These are phyloP conservation scores for Heliconius melpomene DNA, from an alignment of 1,140 invertebrate genomes.

Conservation along the genomic window DNA sequence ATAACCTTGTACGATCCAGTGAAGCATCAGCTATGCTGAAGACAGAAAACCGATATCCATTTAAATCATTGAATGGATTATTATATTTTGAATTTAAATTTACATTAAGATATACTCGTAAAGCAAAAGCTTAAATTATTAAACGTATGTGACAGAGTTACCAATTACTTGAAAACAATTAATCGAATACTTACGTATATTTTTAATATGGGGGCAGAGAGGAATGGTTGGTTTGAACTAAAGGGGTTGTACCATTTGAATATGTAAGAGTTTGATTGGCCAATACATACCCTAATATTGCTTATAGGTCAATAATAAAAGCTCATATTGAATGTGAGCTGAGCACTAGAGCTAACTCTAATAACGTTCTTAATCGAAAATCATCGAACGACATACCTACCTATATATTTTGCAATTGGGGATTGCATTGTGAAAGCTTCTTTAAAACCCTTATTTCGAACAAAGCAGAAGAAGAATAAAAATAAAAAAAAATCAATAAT, in stretches of 20 bases:
- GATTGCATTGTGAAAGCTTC: not conserved
- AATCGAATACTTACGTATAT: not conserved
- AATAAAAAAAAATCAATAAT: not conserved
- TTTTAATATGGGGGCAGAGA: constrained; percentile 8
- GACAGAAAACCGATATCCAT: not conserved
- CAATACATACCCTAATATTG: constrained; percentile 21
- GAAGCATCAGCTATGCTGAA: not conserved
- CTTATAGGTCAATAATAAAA: constrained; percentile 14
- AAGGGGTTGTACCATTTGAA: constrained; percentile 42
- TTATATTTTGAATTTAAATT: not conserved
- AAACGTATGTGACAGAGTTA: not conserved
- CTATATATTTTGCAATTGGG: not conserved
- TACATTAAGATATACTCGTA: not conserved
- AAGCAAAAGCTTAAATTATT: no score
- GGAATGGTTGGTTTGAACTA: constrained; percentile 40
- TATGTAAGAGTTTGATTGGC: constrained; percentile 48
- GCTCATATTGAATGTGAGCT: constrained; percentile 1
- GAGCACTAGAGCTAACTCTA: not conserved
- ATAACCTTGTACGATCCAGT: not conserved
- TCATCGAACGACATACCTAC: not conserved
- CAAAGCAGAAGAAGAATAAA: not conserved
- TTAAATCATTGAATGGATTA: not conserved
- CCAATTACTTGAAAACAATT: not conserved
- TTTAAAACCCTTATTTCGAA: not conserved
- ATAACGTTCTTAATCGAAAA: constrained; percentile 9